A percentile compares a stretch with the other conserved stretches of the same genome.
Conservation (phyloP, 1,140 invertebrate species). For the Diorhabda elongata region DNA sequence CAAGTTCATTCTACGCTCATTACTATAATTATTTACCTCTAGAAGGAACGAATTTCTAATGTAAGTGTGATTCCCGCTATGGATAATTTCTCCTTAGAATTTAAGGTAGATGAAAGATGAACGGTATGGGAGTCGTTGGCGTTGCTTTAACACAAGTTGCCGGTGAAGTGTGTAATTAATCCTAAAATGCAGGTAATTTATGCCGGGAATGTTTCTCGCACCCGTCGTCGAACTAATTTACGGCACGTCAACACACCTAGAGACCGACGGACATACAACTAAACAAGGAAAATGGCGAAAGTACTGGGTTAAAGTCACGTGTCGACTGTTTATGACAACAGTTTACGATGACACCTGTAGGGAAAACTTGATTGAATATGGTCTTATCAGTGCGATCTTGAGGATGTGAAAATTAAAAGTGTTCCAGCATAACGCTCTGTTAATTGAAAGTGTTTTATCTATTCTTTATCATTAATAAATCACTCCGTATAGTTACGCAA, state of each 20-base stretch:
- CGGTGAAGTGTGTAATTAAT: slow-evolving; percentile 49
- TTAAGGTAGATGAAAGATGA: slow-evolving; percentile 10
- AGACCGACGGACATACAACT: slow-evolving; percentile 14
- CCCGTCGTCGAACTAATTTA: slow-evolving; percentile 47
- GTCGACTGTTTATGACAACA: slow-evolving; percentile 10
- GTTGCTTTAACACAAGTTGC: slow-evolving; percentile 25
- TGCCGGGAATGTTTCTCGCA: slow-evolving; percentile 49
- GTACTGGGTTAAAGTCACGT: not conserved
- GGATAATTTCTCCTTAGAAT: not conserved
- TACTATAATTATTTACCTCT: too few species aligned
- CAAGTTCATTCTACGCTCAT: too few species aligned
- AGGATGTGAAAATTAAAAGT: too few species aligned
- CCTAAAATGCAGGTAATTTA: slow-evolving; percentile 50
- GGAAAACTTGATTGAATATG: not conserved
- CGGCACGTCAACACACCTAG: slow-evolving; percentile 42
- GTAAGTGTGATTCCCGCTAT: too few species aligned
- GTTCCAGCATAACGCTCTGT: too few species aligned
- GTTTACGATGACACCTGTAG: slow-evolving; percentile 14
- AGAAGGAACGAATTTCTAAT: too few species aligned
- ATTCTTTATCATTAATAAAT: too few species aligned
- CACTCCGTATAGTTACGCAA: too few species aligned
- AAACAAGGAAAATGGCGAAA: not conserved
- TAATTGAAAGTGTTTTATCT: too few species aligned
- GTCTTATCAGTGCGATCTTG: too few species aligned
- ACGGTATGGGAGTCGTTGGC: slow-evolving; percentile 6